Evolutionary conservation across 2,888 invertebrate species (phyloP).

Genomic region (Falcaria lacertinaria): DNA sequence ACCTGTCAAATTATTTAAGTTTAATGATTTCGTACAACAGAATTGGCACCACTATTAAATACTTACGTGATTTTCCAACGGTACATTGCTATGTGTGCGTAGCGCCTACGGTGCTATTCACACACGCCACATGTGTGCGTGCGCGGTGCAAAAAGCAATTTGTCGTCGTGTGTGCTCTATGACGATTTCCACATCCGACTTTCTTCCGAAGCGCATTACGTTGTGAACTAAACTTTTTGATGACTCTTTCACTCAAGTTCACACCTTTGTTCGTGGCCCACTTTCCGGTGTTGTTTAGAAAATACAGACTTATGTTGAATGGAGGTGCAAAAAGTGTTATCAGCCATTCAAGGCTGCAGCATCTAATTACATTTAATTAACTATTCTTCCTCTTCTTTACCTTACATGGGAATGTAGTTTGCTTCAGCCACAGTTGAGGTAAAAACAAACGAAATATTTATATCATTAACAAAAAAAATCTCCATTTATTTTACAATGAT

Average conservation of each 20-base stretch:
- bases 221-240: slow-evolving; percentile 39
- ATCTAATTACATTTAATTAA: not conserved
- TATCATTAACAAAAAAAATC: slow-evolving; percentile 74
- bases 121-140: slow-evolving; percentile 32
- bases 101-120: slow-evolving; percentile 37
- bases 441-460: slow-evolving; percentile 17
- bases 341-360: not conserved
- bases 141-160: slow-evolving; percentile 55
- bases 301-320: slow-evolving; percentile 9
- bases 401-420: not conserved
- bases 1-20: no score
- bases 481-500: slow-evolving; percentile 78
- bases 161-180: slow-evolving; percentile 63
- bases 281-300: slow-evolving; percentile 28
- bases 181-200: slow-evolving; percentile 77
- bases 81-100: slow-evolving; percentile 4
- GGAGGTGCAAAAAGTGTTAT: not conserved
- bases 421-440: not conserved
- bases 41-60: no score
- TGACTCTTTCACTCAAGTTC: slow-evolving; percentile 47
- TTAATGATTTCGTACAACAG: no score
- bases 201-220: slow-evolving; percentile 58
- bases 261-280: slow-evolving; percentile 62
- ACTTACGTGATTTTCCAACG: not conserved
- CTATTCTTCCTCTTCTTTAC: not conserved